Evolutionary conservation across 2,113 vertebrate genomes (phyloP), one percentile per base, ranked within the genome.

Genomic region (Melanocharis versteri): DNA sequence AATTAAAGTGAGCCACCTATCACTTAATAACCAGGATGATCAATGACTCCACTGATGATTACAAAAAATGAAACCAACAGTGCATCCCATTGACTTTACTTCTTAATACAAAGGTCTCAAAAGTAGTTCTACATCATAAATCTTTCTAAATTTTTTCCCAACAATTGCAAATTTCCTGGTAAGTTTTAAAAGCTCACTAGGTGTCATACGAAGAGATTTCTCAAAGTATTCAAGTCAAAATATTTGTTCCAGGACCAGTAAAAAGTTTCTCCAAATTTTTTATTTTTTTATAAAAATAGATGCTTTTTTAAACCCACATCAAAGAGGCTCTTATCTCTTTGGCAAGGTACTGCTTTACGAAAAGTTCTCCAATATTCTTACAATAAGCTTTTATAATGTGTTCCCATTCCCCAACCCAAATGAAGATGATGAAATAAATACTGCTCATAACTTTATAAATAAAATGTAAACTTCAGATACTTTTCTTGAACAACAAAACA

Each of bases 221-320:
- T 99, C 99, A 99, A 99, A 99, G 99, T 99, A 99, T 99, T 99
- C 99, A 99, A 99, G 99, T 99, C 99, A 99, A 99, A 99, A 99
- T 99, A 99, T 99, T 99, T 99, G 98, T 99, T 99, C 98, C 99
- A 99, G 99, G 99, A 99, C 98, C 99, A 98, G 99, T 99, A 99
- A 99, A 99, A 99, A 99, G 99, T 99, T 99, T 99, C 98, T 99
- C 98, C 99, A 99, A 99, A 99, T 99, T 99, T 99, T 98, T 97
- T 97, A 93, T 96, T 83, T 79, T 86, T 98, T 98, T 99, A 99
- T 98, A 99, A 99, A 99, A 99, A 99, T 99, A 99, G 98, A 99
- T 98, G 98, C 99, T 99, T 99, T 98, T 98, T 57, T 97, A 99
- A 99, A 99, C 99, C 98, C 99, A 99, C 99, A 99, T 99, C 99